phyloP scores from a whole-genome alignment of 2,113 vertebrate species.

The Dryoscopus gambensis region DNA sequence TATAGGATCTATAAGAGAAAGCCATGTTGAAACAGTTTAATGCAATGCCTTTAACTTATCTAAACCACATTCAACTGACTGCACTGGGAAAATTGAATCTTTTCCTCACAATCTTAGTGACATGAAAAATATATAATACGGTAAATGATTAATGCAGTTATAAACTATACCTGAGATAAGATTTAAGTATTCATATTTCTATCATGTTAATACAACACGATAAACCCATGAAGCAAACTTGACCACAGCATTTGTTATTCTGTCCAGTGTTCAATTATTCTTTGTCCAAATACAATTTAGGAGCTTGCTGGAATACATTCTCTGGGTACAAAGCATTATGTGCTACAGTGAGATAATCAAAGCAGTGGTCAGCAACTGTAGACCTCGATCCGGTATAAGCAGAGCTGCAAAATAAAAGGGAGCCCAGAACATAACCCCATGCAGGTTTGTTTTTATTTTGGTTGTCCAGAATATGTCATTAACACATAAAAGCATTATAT shows the following conservation, averaged over 20 bases:
- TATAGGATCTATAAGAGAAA: conserved; percentile 64
- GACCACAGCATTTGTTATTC: conserved; percentile 83
- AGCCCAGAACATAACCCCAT: not conserved
- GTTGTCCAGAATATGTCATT: not conserved
- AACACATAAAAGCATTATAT: not conserved
- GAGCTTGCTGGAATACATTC: conserved; percentile 67
- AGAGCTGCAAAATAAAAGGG: conserved; percentile 6
- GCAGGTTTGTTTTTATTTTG: not conserved
- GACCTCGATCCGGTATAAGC: not conserved
- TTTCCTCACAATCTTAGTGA: conserved; percentile 82
- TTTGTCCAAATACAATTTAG: conserved; percentile 83
- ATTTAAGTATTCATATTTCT: conserved; percentile 95
- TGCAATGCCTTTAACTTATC: conserved; percentile 81
- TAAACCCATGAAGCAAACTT: conserved; percentile 85
- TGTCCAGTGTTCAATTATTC: conserved; percentile 81
- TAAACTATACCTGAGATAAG: conserved; percentile 94
- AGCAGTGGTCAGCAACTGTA: conserved; percentile 58
- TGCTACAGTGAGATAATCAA: conserved; percentile 76
- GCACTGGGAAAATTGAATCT: conserved; percentile 84
- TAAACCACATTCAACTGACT: conserved; percentile 76
- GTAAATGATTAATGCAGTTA: conserved; percentile 96
- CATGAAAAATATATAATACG: conserved; percentile 94
- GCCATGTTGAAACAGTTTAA: conserved; percentile 69
- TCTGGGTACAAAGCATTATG: conserved; percentile 59
- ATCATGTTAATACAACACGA: conserved; percentile 94